Evolutionary conservation across 2,113 vertebrate genomes (phyloP).

Genomic region (Rhinoderma darwinii): DNA sequence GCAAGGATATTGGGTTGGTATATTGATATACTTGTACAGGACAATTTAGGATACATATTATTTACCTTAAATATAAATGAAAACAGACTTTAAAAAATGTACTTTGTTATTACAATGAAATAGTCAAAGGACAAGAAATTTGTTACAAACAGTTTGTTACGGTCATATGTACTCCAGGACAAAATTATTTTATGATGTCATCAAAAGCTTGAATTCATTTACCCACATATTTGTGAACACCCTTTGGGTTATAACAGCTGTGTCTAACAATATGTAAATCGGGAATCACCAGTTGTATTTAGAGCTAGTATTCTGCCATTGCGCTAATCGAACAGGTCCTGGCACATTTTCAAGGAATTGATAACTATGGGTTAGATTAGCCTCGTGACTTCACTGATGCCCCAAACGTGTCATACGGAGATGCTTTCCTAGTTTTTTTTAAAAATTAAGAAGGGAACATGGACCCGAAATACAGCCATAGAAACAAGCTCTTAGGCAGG

Average conservation of each 20-base stretch:
- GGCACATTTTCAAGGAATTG: too few species aligned
- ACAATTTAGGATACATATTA: not conserved
- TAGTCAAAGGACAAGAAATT: slow-evolving; percentile 4
- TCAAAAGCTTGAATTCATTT: not conserved
- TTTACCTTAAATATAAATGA: not conserved
- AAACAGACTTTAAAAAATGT: slow-evolving; percentile 15
- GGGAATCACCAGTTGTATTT: not conserved
- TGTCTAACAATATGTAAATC: not conserved
- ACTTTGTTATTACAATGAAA: not conserved
- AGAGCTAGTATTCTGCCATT: not conserved
- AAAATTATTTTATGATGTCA: not conserved
- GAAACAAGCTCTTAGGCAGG: too few species aligned
- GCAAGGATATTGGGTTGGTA: too few species aligned
- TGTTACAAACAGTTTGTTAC: not conserved
- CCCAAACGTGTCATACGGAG: too few species aligned
- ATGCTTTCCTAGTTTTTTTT: too few species aligned
- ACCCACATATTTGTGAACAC: not conserved
- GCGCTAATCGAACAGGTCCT: too few species aligned
- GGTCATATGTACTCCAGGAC: not conserved
- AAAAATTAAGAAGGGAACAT: too few species aligned
- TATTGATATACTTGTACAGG: not conserved
- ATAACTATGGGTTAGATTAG: too few species aligned
- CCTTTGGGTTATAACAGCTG: not conserved
- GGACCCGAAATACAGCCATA: too few species aligned
- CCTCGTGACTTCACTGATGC: too few species aligned